Evolutionary conservation across 2,888 invertebrate species (phyloP), one percentile per base, ranked within the genome.

Genomic region (Esperia sulphurella): DNA sequence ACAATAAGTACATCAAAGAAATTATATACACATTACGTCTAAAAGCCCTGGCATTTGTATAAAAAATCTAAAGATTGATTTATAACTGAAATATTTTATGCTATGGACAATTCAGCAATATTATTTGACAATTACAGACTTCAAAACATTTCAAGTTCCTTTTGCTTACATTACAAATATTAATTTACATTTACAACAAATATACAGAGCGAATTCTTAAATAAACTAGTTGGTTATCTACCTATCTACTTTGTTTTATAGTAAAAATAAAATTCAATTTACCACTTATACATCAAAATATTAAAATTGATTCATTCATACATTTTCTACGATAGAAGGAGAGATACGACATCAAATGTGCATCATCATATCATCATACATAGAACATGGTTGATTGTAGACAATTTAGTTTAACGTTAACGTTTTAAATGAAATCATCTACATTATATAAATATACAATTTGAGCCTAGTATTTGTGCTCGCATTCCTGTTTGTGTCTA

Each of bases 391-490:
- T 49, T 52, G 51, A 33, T 47, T 29, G 41, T 38, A 30, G 29
- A 48, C 46, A 45, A 51, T 49, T 45, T 48, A 50, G 48, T 42
- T 51, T 50, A 50, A 46, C 21, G 42, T 12, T 37, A n/a, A n/a
- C n/a, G n/a, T n/a, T 62, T 71, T 73, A 71, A 75, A 77, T 72
- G 71, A 77, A 77, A 76, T 75, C 76, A 53, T 68, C 60, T 71
- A 75, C 33, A 71, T 69, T 58, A n/a, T 61, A 63, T 61, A 62
- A 68, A 70, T 62, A 68, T 71, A 74, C 61, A 69, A 64, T 84
- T 85, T 85, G 87, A 84, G 86, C 83, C 84, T 77, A 67, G 54
- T 50, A 50, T 83, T 87, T 88, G 88, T 84, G 87, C 83, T 85
- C 79, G 4, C 56, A 56, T 62, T 71, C 54, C 62, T 62, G 63